Base-by-base conservation (phyloP, 2,113 vertebrate genomes). In the Gasterosteus nipponicus region DNA sequence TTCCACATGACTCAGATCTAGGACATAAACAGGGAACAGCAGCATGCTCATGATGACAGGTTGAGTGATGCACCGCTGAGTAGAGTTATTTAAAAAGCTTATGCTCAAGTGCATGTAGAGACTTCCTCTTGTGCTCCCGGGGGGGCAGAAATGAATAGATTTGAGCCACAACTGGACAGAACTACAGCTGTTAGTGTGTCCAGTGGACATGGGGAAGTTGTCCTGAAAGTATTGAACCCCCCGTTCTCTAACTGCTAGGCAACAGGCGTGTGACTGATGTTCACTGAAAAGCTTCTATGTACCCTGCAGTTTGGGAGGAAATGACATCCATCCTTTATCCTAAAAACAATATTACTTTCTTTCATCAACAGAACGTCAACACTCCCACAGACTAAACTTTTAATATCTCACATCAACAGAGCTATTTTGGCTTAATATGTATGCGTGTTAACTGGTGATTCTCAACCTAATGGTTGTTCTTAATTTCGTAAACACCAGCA, bases 11-110 rank as follows among this genome's bases (percentile, higher is more conserved):
- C 47, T 73, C 56, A 78, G 39, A 62, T n/a, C 10, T 5, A 19
- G 29, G 42, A 51, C 1, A 7, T 65, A 65, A 79, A 69, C 62
- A 49, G 81, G 62, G 35, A 2, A 4, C 54, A 64, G 57, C 47
- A 39, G 72, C 64, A 44, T 75, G 65, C 62, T 31, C 51, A 9
- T 77, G 75, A 89, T 83, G 65, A 87, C 77, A 66, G 66, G 62
- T 60, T 89, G 41, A 62, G 76, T 22, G 81, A 75, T 62, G 62
- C 74, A 56, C 59, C 49, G 19, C 58, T 80, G 63, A 73, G 58
- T 35, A 16, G 29, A 18, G 61, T 15, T 69, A 70, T 75, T 63
- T 66, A 71, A 84, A 85, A 73, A 60, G 88, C 62, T 82, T 67
- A 62, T 75, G 65, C n/a, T 41, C 57, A 46, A 74, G 65, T 41